These are phyloP conservation scores for Esox masquinongy DNA, from an alignment of 2,797 vertebrate genomes.

Conservation along the genomic window DNA sequence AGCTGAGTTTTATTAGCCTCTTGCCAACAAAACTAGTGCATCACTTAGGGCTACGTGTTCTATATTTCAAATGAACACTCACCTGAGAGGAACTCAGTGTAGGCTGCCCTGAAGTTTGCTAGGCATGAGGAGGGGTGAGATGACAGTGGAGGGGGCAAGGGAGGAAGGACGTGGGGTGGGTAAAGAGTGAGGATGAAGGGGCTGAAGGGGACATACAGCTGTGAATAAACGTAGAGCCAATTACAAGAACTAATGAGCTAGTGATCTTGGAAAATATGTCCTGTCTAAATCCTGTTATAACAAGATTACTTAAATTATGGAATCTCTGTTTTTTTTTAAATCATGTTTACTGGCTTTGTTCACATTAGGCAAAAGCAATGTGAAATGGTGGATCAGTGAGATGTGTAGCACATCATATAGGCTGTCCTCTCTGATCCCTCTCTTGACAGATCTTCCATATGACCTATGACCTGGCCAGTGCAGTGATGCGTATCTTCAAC, in stretches of 20 bases:
- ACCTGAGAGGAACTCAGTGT: slow-evolving; percentile 27
- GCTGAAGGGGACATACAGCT: neutral
- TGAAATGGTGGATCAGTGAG: neutral
- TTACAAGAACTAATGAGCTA: neutral
- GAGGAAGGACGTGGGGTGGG: neutral
- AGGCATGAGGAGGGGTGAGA: neutral
- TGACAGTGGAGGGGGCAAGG: neutral
- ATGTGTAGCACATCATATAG: neutral
- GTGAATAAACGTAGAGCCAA: neutral
- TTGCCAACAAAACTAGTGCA: neutral
- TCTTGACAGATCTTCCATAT: slow-evolving; percentile 83
- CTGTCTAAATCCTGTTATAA: neutral
- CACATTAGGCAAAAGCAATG: neutral
- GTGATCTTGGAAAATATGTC: neutral
- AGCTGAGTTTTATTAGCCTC: slow-evolving; percentile 31
- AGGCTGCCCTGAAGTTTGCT: neutral
- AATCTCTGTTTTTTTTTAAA: neutral
- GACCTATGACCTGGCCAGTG: slow-evolving; percentile 87
- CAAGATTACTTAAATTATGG: neutral
- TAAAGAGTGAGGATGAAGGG: neutral
- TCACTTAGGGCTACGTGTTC: neutral
- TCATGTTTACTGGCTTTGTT: neutral
- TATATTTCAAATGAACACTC: slow-evolving; percentile 1
- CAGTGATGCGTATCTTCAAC: slow-evolving; percentile 85
- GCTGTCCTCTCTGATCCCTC: neutral